A percentile compares a stretch with the other conserved stretches of the same genome.
phyloP scores from a whole-genome alignment of 2,888 invertebrate species.

The Sinhomidia bicolor region DNA sequence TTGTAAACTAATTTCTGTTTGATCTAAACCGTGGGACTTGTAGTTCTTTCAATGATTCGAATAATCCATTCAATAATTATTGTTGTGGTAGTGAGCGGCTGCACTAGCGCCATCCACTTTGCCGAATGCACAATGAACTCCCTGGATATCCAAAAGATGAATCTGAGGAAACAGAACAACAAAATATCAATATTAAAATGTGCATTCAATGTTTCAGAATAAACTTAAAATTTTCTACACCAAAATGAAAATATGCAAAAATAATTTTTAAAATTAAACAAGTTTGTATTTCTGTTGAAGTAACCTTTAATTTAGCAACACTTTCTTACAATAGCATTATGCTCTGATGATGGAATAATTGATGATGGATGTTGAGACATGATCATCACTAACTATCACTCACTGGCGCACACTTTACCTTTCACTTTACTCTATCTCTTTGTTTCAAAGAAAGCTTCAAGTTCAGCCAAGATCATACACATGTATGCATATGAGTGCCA shows the following conservation, averaged over 20 bases:
- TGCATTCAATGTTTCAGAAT: too few species aligned
- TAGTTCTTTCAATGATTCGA: conserved; percentile 27
- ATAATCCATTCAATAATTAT: background rate
- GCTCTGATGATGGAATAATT: too few species aligned
- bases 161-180: background rate
- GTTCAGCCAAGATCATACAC: background rate
- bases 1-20: background rate
- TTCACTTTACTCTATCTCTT: conserved; percentile 1
- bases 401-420: conserved; percentile 12
- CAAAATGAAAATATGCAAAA: too few species aligned
- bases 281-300: too few species aligned
- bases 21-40: too few species aligned
- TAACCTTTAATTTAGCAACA: background rate
- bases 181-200: background rate
- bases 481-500: background rate
- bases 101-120: background rate
- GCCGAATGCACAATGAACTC: background rate
- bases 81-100: background rate
- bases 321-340: background rate
- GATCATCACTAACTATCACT: too few species aligned
- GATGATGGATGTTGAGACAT: background rate
- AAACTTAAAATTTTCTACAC: too few species aligned
- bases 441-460: background rate
- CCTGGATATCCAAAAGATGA: background rate
- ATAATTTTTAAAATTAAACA: too few species aligned